Percentiles rank a stretch among this genome's conserved stretches.
These are phyloP conservation scores for Lagopus leucura DNA, from an alignment of 2,113 vertebrate genomes.

Conservation along the genomic window DNA sequence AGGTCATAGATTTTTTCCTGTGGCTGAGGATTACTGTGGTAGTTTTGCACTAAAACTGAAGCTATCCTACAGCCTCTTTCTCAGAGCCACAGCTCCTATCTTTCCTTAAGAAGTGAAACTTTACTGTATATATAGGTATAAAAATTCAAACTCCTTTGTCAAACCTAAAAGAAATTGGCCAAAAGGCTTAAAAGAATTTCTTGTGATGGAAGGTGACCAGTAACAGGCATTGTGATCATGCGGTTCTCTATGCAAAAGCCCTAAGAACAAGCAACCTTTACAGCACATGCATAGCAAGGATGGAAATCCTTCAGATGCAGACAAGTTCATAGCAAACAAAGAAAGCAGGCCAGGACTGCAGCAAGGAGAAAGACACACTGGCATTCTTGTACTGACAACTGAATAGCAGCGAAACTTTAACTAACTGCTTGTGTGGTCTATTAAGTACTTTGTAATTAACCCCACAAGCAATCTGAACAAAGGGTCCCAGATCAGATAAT, in stretches of 20 bases:
- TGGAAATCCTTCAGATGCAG: background rate
- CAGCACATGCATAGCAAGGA: background rate
- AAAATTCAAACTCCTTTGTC: background rate
- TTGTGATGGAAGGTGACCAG: background rate
- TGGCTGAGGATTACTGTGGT: background rate
- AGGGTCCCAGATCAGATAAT: background rate
- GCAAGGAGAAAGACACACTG: background rate
- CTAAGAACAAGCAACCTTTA: background rate
- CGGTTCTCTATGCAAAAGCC: background rate
- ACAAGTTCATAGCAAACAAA: background rate
- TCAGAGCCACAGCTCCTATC: background rate
- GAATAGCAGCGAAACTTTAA: background rate
- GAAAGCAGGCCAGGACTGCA: background rate
- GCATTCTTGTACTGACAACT: background rate
- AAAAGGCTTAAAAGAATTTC: background rate
- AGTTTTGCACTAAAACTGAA: background rate
- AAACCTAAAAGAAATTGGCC: background rate
- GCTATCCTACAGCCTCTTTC: background rate
- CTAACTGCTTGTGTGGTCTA: background rate
- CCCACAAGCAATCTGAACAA: background rate
- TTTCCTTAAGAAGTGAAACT: background rate
- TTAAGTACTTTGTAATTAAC: constrained; percentile 10
- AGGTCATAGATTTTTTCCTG: background rate
- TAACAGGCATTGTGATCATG: background rate
- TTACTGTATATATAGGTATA: background rate